Conservation (phyloP, 2,113 vertebrate genomes). For the Nannobrachium achirus region DNA sequence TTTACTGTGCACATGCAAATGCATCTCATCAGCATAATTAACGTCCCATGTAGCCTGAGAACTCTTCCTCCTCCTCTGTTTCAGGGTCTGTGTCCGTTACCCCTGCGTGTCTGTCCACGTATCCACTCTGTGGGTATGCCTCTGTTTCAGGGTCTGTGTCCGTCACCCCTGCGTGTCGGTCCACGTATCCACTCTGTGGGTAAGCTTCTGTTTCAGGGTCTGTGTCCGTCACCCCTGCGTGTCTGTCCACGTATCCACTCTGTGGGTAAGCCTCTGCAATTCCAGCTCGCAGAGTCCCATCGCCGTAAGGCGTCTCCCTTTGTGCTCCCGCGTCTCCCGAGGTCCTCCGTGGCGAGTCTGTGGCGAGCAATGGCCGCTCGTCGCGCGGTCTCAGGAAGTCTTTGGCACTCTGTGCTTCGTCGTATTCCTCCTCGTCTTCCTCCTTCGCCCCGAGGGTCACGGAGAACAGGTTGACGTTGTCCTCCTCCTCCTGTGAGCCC, state of each 20-base stretch:
- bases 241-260: background rate
- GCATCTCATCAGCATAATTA: slow-evolving; percentile 10
- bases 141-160: slow-evolving; percentile 21
- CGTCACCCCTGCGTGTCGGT: background rate
- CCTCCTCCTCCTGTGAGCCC: background rate
- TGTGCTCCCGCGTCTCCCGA: slow-evolving; percentile 3
- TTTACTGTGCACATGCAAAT: too few relatives aligned
- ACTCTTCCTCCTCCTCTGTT: slow-evolving; percentile 35
- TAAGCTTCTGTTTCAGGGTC: slow-evolving; percentile 26
- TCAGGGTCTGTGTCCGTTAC: slow-evolving; percentile 1
- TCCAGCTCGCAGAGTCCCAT: background rate
- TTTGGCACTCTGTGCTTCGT: background rate
- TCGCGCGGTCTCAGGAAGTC: background rate
- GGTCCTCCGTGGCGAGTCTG: background rate
- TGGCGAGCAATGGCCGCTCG: background rate
- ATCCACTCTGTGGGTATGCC: background rate
- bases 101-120: background rate
- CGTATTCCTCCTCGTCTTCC: slow-evolving; percentile 15
- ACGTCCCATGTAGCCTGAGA: slow-evolving; percentile 50
- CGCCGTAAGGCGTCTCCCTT: background rate
- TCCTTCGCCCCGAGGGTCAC: slow-evolving; percentile 45
- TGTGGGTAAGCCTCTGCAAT: background rate
- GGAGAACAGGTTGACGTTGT: slow-evolving; percentile 64
- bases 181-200: background rate
- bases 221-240: background rate